Evolutionary conservation across 2,797 vertebrate genomes (phyloP).

Genomic region (Cheirogaleus major): DNA sequence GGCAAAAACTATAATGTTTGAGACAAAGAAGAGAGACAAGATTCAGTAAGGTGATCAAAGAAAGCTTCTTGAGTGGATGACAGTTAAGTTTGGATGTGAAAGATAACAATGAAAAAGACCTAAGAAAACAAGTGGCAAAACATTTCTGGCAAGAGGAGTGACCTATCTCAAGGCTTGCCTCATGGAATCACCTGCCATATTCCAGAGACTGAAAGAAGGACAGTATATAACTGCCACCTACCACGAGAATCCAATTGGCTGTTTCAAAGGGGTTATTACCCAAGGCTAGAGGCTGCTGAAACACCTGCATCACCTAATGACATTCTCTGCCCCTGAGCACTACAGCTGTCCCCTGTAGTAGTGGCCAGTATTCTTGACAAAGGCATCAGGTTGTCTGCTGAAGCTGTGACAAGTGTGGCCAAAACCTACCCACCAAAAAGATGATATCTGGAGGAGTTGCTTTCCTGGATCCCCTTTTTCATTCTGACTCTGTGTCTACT

Average conservation of each 20-base stretch:
- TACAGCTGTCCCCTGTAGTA: background rate
- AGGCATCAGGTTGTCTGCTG: background rate
- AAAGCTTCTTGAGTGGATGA: background rate
- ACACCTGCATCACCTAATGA: background rate
- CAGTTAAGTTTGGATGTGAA: background rate
- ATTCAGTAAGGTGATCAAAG: background rate
- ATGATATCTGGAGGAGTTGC: background rate
- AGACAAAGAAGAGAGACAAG: background rate
- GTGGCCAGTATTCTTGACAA: background rate
- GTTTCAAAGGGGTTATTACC: background rate
- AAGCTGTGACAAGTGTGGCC: background rate
- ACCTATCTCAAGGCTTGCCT: background rate
- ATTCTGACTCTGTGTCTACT: background rate
- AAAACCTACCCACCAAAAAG: background rate
- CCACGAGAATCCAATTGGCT: background rate
- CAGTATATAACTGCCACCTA: fast-evolving
- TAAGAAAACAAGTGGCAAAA: background rate
- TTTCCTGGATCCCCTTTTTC: background rate
- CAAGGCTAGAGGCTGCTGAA: background rate
- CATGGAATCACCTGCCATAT: background rate
- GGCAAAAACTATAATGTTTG: background rate
- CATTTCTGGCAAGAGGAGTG: background rate
- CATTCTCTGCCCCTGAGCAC: background rate
- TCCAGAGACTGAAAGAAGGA: background rate
- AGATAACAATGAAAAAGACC: background rate